Conservation (phyloP, 1,140 invertebrate species). For the Daktulosphaira vitifoliae region DNA sequence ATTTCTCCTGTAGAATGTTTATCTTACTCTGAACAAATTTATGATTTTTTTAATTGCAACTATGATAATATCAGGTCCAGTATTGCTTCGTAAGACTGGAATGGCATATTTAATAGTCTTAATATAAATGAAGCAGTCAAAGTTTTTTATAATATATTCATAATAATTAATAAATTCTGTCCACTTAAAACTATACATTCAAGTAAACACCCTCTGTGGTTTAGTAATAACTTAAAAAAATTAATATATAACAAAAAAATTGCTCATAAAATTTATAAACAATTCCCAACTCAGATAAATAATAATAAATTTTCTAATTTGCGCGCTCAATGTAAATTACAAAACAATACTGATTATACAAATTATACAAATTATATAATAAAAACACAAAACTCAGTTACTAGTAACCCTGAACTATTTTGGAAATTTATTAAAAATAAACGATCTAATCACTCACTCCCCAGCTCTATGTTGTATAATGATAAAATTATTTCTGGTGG, state of each 20-base stretch:
- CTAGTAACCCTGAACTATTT: neutral
- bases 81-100: neutral
- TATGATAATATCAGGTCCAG: neutral
- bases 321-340: too few relatives aligned
- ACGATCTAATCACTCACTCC: neutral
- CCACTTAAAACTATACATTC: neutral
- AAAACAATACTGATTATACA: neutral
- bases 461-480: neutral
- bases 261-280: too few relatives aligned
- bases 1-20: too few relatives aligned
- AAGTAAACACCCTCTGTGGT: neutral
- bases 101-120: too few relatives aligned
- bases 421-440: neutral
- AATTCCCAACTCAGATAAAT: neutral
- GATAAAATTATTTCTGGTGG: neutral
- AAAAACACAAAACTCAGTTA: neutral
- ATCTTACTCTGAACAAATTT: too few relatives aligned
- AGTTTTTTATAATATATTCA: neutral
- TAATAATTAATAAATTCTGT: too few relatives aligned
- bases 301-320: neutral
- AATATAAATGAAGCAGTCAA: too few relatives aligned
- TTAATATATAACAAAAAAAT: too few relatives aligned
- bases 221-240: neutral
- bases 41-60: neutral
- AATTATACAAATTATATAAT: constrained; percentile 6